phyloP scores from a whole-genome alignment of 2,113 vertebrate species.

The Charina bottae region DNA sequence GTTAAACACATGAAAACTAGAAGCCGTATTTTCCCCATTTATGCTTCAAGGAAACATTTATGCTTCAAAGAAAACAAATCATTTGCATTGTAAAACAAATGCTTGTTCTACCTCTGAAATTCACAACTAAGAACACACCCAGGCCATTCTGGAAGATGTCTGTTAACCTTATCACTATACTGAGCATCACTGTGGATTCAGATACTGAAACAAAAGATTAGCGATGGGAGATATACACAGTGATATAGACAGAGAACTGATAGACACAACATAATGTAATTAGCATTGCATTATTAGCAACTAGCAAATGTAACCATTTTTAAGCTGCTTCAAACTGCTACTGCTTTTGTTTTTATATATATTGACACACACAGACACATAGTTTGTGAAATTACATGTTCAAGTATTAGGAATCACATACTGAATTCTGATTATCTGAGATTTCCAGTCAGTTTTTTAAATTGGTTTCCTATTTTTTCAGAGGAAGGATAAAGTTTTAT shows the following conservation, averaged over 20 bases:
- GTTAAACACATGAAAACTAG: not conserved
- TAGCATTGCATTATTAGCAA: not conserved
- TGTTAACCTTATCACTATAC: not conserved
- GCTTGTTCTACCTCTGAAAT: not conserved
- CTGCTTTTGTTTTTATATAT: not conserved
- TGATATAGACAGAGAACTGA: not conserved
- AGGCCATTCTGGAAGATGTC: not conserved
- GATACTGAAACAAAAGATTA: not conserved
- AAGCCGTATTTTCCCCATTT: not conserved
- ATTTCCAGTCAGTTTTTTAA: not conserved
- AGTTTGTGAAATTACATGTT: not conserved
- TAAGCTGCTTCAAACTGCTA: not conserved
- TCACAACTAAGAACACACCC: not conserved
- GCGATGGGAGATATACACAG: not conserved
- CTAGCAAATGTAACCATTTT: not conserved
- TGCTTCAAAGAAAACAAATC: not conserved
- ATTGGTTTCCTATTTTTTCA: not conserved
- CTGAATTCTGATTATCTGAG: not conserved
- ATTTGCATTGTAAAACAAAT: not conserved
- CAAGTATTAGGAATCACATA: not conserved
- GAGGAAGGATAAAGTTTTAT: not conserved
- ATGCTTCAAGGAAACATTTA: not conserved
- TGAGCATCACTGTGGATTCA: not conserved
- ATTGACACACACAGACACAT: not conserved
- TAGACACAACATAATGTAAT: not conserved